Evolutionary conservation across 2,113 vertebrate species (phyloP), one percentile per base, ranked within the genome.

Genomic region (Aspidoscelis tigris): DNA sequence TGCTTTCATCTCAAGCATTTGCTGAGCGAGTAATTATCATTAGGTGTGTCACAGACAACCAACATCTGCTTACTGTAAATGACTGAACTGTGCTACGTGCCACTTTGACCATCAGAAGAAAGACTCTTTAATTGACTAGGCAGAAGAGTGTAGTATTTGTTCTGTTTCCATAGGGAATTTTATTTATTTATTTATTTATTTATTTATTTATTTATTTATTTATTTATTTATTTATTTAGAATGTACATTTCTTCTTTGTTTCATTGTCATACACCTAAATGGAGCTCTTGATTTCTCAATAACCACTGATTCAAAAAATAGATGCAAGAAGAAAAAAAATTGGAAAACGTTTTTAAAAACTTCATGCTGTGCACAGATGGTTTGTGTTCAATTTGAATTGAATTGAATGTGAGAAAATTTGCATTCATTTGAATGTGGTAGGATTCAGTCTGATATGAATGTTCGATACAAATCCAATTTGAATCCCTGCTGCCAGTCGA

Each of bases 231-330:
- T 33, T 3, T 81, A 87, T 86, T 87, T 83, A 82, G 70, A 78
- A 7, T 47, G 81, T 20, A 0, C 88, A 72, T 82, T 85, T 68
- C 87, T 88, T 66, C 88, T 89, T 84, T 90, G 91, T 93, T 77
- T 92, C 90, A 91, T 80, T 89, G 44, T 88, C 85, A 84, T 89
- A 85, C 89, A 89, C 90, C 87, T 88, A 91, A 90, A 84, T 79
- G 88, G 87, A 83, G 78, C 87, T 87, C 78, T 90, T 90, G 89
- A 77, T 87, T 89, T 0, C 39, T 61, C 0, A 89, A 82, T 87
- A 84, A 89, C 80, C 81, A n/a, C 44, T 0, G 33, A n/a, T 82
- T 88, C 89, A 83, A 80, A 81, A 90, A 94, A 92, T 90, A 93
- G 87, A 82, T 86, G 24, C 77, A 87, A 91, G 81, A 85, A 93